Conservation (phyloP, 2,797 vertebrate genomes). For the Characodon lateralis region DNA sequence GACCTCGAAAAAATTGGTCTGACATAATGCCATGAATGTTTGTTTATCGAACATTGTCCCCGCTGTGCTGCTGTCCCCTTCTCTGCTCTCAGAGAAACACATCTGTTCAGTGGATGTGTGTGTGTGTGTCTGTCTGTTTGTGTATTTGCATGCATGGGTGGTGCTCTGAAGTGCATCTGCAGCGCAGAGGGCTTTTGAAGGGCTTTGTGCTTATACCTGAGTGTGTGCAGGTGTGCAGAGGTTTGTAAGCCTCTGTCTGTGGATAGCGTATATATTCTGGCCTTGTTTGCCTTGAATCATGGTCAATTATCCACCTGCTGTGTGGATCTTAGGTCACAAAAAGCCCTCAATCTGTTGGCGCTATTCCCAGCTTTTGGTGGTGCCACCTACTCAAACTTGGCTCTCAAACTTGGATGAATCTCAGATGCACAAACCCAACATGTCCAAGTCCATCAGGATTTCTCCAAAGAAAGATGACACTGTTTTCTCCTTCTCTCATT, state of each 20-base stretch:
- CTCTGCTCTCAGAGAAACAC: slow-evolving; percentile 28
- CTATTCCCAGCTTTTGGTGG: slow-evolving; percentile 34
- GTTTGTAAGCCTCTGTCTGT: slow-evolving; percentile 40
- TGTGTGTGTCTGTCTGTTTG: slow-evolving; percentile 29
- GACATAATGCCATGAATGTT: slow-evolving; percentile 58
- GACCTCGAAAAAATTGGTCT: slow-evolving; percentile 49
- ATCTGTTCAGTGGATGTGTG: slow-evolving; percentile 12
- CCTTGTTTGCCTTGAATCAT: slow-evolving; percentile 49
- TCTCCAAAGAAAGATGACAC: slow-evolving; percentile 50
- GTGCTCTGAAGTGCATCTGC: slow-evolving; percentile 24
- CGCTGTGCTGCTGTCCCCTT: slow-evolving; percentile 26
- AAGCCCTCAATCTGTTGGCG: slow-evolving; percentile 43
- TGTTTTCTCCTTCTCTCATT: slow-evolving; percentile 32
- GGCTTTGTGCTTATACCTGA: slow-evolving; percentile 52
- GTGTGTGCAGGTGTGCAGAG: slow-evolving; percentile 55
- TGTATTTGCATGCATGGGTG: slow-evolving; percentile 35
- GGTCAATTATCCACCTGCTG: slow-evolving; percentile 59
- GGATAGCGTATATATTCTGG: slow-evolving; percentile 25
- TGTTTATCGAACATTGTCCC: slow-evolving; percentile 55
- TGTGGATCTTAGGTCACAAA: slow-evolving; percentile 64
- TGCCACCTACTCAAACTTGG: slow-evolving; percentile 41
- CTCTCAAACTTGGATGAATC: slow-evolving; percentile 50
- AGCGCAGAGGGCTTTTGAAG: slow-evolving; percentile 56
- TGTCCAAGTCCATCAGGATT: slow-evolving; percentile 49
- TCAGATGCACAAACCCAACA: slow-evolving; percentile 13